Evolutionary conservation across 35 echinoderm and acorn worm genomes (phyloP).

Genomic region (Eucidaris tribuloides): DNA sequence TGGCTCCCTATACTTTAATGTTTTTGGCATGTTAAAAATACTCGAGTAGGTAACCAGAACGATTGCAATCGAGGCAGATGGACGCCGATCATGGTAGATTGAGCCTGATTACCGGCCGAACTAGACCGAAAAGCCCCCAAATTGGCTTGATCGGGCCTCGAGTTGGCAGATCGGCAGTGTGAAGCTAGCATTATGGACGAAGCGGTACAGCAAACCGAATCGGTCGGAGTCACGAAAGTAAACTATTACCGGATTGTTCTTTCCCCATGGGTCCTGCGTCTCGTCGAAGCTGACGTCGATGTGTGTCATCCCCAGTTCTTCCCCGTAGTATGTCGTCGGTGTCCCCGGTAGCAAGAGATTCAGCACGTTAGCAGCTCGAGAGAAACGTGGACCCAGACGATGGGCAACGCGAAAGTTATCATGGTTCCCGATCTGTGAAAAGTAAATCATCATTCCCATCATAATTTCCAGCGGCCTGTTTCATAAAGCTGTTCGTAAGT

Average conservation of each 20-base stretch:
- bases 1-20: too few species aligned
- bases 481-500: neutral
- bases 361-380: constrained; percentile 67
- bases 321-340: constrained; percentile 87
- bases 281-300: constrained; percentile 73
- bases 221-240: too few species aligned
- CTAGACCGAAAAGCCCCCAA: too few species aligned
- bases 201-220: too few species aligned
- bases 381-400: constrained; percentile 47
- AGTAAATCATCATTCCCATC: neutral
- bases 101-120: too few species aligned
- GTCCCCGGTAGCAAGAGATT: constrained; percentile 77
- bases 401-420: constrained; percentile 69
- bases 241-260: constrained; percentile 87
- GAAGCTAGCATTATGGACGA: too few species aligned
- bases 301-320: constrained; percentile 87
- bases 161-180: too few species aligned
- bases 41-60: too few species aligned
- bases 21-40: too few species aligned
- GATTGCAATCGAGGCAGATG: too few species aligned
- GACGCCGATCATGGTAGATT: too few species aligned
- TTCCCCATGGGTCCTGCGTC: constrained; percentile 82
- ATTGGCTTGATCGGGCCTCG: too few species aligned
- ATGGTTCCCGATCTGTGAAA: constrained; percentile 82
- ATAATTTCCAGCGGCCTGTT: neutral